Evolutionary conservation across 2,888 invertebrate genomes (phyloP).

Genomic region (Epirrhoe tristata): DNA sequence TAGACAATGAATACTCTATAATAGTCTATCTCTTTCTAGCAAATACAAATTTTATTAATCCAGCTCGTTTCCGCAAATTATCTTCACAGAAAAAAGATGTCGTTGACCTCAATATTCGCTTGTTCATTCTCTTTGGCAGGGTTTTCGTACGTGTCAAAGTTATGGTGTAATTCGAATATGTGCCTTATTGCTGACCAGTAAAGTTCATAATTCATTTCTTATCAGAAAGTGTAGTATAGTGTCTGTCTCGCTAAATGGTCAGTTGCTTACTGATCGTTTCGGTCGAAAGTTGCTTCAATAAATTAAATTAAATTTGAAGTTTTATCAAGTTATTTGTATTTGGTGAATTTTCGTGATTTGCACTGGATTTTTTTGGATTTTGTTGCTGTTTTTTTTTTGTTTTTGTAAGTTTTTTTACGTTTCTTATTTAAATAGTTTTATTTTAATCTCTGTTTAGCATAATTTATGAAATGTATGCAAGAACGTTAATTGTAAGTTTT

Average conservation of each 20-base stretch:
- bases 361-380: constrained; percentile 32
- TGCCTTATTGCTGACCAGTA: constrained; percentile 4
- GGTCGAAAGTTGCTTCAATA: constrained; percentile 47
- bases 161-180: constrained; percentile 38
- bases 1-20: constrained; percentile 54
- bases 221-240: constrained; percentile 45
- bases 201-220: constrained; percentile 37
- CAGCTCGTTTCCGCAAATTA: constrained; percentile 67
- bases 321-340: constrained; percentile 11
- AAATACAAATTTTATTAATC: constrained; percentile 43
- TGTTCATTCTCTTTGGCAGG: constrained; percentile 48
- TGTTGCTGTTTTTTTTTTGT: constrained; percentile 13
- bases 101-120: constrained; percentile 77
- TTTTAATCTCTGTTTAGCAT: neutral
- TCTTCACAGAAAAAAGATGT: constrained; percentile 76
- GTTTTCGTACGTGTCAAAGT: constrained; percentile 39
- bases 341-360: constrained; percentile 13
- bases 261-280: constrained; percentile 48
- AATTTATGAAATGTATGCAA: neutral
- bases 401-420: constrained; percentile 29
- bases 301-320: constrained; percentile 14
- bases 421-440: constrained; percentile 9
- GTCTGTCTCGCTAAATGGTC: constrained; percentile 56
- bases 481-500: neutral
- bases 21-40: constrained; percentile 51